phyloP scores from a whole-genome alignment of 1,140 invertebrate species.

The Formica selysi region DNA sequence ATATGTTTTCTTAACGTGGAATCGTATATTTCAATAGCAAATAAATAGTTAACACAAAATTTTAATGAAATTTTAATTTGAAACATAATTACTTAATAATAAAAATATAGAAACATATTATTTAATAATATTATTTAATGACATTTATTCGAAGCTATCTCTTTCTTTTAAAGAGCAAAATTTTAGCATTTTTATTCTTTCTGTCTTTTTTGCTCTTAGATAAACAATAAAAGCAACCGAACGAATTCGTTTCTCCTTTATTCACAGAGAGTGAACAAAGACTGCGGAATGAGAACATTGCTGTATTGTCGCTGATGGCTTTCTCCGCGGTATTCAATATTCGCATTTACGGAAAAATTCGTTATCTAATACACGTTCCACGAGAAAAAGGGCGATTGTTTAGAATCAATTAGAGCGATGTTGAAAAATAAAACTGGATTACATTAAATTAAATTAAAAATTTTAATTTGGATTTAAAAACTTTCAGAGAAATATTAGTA shows the following conservation, averaged over 20 bases:
- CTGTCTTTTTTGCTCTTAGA: background rate
- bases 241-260: conserved; percentile 30
- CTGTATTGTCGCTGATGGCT: conserved; percentile 22
- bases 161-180: background rate
- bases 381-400: background rate
- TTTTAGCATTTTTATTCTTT: background rate
- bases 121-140: background rate
- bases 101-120: background rate
- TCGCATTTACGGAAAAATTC: conserved; percentile 24
- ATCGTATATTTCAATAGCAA: background rate
- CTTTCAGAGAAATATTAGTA: background rate
- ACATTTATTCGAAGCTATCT: background rate
- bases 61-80: background rate
- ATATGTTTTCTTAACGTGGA: background rate
- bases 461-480: background rate
- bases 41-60: background rate
- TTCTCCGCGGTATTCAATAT: conserved; percentile 25
- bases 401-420: background rate
- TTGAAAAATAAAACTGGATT: background rate
- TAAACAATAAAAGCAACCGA: conserved; percentile 35
- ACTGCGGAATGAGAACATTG: conserved; percentile 32
- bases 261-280: conserved; percentile 20
- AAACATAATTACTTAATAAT: background rate
- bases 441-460: background rate
- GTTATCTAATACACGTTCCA: conserved; percentile 10